Evolutionary conservation across 2,113 vertebrate species (phyloP), one percentile per base, ranked within the genome.

Genomic region (Nothobranchius kuhntae): DNA sequence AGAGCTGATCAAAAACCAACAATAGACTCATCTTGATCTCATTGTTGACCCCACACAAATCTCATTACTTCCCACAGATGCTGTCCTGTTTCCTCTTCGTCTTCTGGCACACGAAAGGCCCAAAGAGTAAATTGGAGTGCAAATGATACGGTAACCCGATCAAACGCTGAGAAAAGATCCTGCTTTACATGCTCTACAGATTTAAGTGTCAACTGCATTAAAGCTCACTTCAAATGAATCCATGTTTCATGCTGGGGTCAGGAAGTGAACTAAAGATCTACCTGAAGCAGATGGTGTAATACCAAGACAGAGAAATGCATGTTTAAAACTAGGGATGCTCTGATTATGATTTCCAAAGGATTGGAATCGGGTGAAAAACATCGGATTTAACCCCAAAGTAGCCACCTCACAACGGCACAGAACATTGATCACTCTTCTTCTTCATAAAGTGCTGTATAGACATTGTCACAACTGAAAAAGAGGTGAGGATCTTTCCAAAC

Each of bases 21-120:
- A 85, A 73, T 70, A 56, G 54, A 3, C 68, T 83, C 70, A 72
- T 78, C 38, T 78, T 47, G 70, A 79, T 83, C 52, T 24, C 26
- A 59, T 75, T 82, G 67, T 56, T 78, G 85, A 85, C 80, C 67
- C 36, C 17, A 68, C 64, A 68, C 68, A 78, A 59, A 83, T 69
- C 65, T 73, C 63, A 78, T 80, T 66, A 75, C 62, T 42, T 53
- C 47, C 54, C 48, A 26, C 2, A 3, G 50, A 75, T 9, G 21
- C 50, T 1, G 17, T 17, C 24, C 21, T 1, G 1, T 57, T 52
- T 66, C 53, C 13, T 30, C 50, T 62, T 56, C 61, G 51, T 69
- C 7, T 6, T 55, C 42, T 59, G 55, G 47, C 68, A 38, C 65
- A 51, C 42, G 24, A 61, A 66, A 48, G 21, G 35, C 15, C 52